Evolutionary conservation across 2,797 vertebrate genomes (phyloP), one percentile per base, ranked within the genome.

Genomic region (Paedocypris micromegethes): DNA sequence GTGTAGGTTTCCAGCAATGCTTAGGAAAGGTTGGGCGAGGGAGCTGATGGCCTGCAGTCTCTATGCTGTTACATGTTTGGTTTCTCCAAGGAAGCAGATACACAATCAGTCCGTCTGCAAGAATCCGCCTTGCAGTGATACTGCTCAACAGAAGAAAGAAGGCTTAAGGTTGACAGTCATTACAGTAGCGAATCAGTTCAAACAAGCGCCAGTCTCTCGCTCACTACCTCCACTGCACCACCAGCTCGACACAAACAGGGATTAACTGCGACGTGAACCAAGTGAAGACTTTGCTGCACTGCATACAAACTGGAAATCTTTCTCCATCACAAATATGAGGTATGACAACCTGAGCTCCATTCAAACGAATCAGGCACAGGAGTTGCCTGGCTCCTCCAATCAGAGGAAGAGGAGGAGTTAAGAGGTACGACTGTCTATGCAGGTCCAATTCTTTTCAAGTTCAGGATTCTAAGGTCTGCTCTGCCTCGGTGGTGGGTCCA

Each of bases 301-400:
- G 74, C 74, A 76, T 74, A 78, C 68, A 76, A 76, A 74, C 68
- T 60, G 74, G 58, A 75, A 70, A 73, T 65, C 60, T 61, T 74
- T 70, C 75, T 81, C 79, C 82, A 82, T 70, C 76, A 60, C 75
- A 78, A 82, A 79, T 82, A 81, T 82, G 84, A 81, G 79, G 81
- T 79, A 84, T 82, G 79, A 77, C 81, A 80, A 63, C 75, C 82
- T 75, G 56, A 74, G 74, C 77, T 80, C 71, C 70, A 62, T 70
- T 77, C 58, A 44, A 73, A 76, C 41, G 58, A 74, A 76, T 72
- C 68, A 72, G 63, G 56, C 57, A 66, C 44, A 54, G 58, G 67
- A 46, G 60, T 72, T 70, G 59, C 59, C 73, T 60, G 56, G 63
- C 71, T 70, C 73, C 54, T 77, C 62, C 59, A 66, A 51, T 72